Base-by-base conservation (phyloP, 2,797 vertebrate genomes). In the Eulemur albifrons region DNA sequence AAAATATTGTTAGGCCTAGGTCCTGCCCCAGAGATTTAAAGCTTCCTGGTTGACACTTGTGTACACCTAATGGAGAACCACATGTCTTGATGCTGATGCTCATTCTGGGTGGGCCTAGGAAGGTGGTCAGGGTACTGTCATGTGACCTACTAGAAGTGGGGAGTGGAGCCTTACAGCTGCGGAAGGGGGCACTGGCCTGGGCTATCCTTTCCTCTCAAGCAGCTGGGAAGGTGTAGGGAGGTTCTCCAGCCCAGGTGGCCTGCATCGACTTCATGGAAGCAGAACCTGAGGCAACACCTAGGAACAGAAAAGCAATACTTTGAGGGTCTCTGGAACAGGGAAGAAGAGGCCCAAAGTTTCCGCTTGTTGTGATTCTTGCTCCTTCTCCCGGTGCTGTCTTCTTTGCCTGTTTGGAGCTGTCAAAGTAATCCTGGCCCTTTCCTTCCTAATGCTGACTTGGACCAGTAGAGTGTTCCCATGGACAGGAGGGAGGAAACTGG, bases 281-380 rank as follows among this genome's bases (percentile, higher is more conserved):
- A 90, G 82, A 92, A 79, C 77, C 82, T 72, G 79, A 96, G 73
- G 57, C 73, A 69, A 50, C 67, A 48, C 76, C 65, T 21, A 79
- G 52, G 27, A 89, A 57, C 59, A 73, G 69, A 77, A 90, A 63
- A 89, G 63, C 9, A 65, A 13, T 13, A 73, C 27, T 52, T 32
- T 21, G 52, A 14, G 57, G 54, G 18, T 94, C 54, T 86, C 63
- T 38, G 43, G 67, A 94, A 80, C 35, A 70, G 20, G 45, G 25
- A n/a, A 43, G 21, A 11, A 70, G n/a, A 88, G 48, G 35, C 25
- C 43, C 48, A 35, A 72, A 13, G 30, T 86, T 90, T 21, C 23
- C 75, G n/a, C 18, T 73, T 63, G 4, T 77, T 67, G 5, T 61
- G 67, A 63, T 65, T 76, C 48, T 48, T 61, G 11, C 52, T 86